A percentile compares a stretch with the other conserved stretches of the same genome.
phyloP scores from a whole-genome alignment of 2,797 vertebrate species.

The Manis crassicaudata region DNA sequence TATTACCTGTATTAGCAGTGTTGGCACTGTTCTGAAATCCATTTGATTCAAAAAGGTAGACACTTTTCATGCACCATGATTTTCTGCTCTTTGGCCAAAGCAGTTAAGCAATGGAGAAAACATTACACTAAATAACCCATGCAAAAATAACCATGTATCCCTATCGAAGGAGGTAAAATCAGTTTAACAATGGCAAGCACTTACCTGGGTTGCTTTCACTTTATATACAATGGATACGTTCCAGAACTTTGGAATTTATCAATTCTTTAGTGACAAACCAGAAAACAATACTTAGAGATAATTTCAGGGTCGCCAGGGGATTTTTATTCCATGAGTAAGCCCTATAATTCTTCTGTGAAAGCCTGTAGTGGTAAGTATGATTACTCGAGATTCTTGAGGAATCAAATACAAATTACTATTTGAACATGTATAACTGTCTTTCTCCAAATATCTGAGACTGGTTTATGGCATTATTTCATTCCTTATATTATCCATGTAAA shows the following conservation, averaged over 20 bases:
- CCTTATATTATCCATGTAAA: conserved; percentile 17
- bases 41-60: conserved; percentile 6
- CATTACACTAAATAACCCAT: not conserved
- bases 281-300: conserved; percentile 28
- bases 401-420: conserved; percentile 40
- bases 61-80: not conserved
- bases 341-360: conserved; percentile 28
- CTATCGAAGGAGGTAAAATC: not conserved
- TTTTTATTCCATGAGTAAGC: conserved; percentile 32
- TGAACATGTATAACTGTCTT: not conserved
- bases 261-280: conserved; percentile 16
- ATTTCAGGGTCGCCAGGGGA: conserved; percentile 42
- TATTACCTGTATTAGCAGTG: not conserved
- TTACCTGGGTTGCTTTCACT: conserved; percentile 25
- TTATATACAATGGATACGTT: conserved; percentile 2
- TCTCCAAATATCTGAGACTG: conserved; percentile 38
- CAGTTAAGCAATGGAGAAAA: conserved; percentile 23
- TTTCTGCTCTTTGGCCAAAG: conserved; percentile 24
- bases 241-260: not conserved
- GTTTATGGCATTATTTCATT: not conserved
- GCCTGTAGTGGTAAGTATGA: conserved; percentile 25
- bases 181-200: not conserved
- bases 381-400: conserved; percentile 29
- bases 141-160: not conserved
- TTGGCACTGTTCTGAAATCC: conserved; percentile 22